phyloP scores from a whole-genome alignment of 2,888 invertebrate genomes.

The Orchesellides sinensis region DNA sequence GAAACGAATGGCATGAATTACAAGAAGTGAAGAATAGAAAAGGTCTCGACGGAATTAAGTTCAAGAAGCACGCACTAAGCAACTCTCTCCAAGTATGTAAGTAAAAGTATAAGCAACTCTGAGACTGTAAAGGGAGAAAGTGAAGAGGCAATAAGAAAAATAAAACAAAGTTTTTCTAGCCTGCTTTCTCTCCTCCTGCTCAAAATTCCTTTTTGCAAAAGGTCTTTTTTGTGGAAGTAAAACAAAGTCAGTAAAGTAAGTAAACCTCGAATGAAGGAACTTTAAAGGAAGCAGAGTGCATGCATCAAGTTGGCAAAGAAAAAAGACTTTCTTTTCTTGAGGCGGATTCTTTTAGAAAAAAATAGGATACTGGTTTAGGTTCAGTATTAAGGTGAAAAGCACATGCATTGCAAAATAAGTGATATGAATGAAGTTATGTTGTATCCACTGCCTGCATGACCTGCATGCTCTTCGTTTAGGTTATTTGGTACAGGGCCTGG shows the following conservation, averaged over 20 bases:
- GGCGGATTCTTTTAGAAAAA: too few relatives aligned
- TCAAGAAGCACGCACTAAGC: background rate
- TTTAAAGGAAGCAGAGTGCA: background rate
- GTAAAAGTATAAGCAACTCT: background rate
- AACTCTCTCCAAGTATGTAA: background rate
- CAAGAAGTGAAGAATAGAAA: constrained; percentile 48
- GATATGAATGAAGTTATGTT: constrained; percentile 27
- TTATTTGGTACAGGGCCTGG: too few relatives aligned
- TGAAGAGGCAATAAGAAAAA: constrained; percentile 21
- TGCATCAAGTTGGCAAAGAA: constrained; percentile 37
- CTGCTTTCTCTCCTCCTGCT: background rate
- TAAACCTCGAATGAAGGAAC: background rate
- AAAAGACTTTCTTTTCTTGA: background rate
- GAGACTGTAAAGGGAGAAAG: background rate
- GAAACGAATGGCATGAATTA: constrained; percentile 49
- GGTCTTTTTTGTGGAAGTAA: background rate
- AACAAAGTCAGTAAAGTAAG: background rate
- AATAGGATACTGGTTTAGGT: too few relatives aligned
- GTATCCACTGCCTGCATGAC: too few relatives aligned
- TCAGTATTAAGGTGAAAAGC: too few relatives aligned
- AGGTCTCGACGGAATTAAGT: constrained; percentile 45
- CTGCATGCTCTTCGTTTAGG: too few relatives aligned
- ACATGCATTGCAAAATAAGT: too few relatives aligned
- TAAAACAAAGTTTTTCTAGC: background rate
- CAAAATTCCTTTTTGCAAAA: background rate